Evolutionary conservation across 2,888 invertebrate species (phyloP).

Genomic region (Trilocha varians): DNA sequence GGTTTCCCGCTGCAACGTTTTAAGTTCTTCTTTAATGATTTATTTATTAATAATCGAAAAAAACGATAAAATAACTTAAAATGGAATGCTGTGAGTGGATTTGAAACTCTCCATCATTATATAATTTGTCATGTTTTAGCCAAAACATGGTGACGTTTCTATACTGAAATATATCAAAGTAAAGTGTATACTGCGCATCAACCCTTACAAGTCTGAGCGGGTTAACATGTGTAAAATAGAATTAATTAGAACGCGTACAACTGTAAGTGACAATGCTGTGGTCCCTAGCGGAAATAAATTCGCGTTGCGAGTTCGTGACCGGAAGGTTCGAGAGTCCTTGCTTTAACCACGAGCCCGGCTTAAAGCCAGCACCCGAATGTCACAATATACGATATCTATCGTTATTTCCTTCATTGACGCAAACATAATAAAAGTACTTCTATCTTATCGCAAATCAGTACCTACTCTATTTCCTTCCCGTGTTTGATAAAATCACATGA

Average conservation of each 20-base stretch:
- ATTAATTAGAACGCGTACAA: constrained; percentile 15
- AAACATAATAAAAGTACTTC: background rate
- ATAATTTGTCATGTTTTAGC: background rate
- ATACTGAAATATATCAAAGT: too few species aligned
- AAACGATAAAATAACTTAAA: too few species aligned
- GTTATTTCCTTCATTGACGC: background rate
- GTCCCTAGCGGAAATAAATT: constrained; percentile 34
- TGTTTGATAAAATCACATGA: background rate
- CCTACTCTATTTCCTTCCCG: background rate
- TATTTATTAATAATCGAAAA: too few species aligned
- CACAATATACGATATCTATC: background rate
- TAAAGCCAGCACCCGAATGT: background rate
- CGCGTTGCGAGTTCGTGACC: constrained; percentile 35
- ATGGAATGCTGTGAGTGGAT: too few species aligned
- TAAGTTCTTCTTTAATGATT: too few species aligned
- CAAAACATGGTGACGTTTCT: background rate
- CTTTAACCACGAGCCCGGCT: constrained; percentile 18
- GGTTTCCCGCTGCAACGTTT: too few species aligned
- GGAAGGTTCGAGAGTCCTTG: constrained; percentile 38
- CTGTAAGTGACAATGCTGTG: constrained; percentile 26
- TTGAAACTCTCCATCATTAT: too few species aligned
- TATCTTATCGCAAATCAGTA: background rate
- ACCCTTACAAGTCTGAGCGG: constrained; percentile 5
- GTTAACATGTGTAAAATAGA: constrained; percentile 19
- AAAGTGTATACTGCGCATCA: background rate